Base-by-base conservation (phyloP, 2,888 invertebrate species). In the Synanthedon formicaeformis region DNA sequence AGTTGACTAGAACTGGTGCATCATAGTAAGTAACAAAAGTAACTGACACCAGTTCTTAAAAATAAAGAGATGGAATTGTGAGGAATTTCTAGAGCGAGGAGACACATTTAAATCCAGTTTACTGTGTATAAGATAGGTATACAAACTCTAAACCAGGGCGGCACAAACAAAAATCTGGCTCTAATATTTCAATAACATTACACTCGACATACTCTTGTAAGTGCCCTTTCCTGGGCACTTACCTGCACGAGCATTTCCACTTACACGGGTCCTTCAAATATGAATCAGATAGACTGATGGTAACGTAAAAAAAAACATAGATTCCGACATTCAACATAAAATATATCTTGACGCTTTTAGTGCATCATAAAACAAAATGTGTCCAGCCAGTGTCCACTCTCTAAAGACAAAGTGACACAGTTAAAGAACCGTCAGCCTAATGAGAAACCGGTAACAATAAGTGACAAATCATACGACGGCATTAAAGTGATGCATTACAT, bases 281-380 rank as follows among this genome's bases (percentile, higher is more conserved):
- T 23, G 5, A 5, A 23, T 23, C 23, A 23, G 23, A 5, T 23
- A 23, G 23, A 5, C 23, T 23, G 8, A 34, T 34, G 34, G 34
- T 10, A 8, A 34, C 2, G 8, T 6, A 34, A 34, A 34, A 8
- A 23, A 23, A 23, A 5, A 5, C 23, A 23, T 5, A 5, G 23
- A 23, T 23, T 23, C 5, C 23, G 5, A 23, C 23, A 23, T 23
- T 23, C 23, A 23, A 34, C 34, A 34, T 34, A 34, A 34, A 34
- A 34, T 2, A 34, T 2, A 2, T 34, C 34, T 34, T 34, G 34
- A 34, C 8, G 45, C 45, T 45, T 45, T 45, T 45, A 45, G 13
- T 45, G 6, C 45, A 13, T 45, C 45, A 45, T 13, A 45, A 45
- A 45, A 45, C 45, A 52, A 54, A 23, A 55, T 57, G 49, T 34